These are phyloP conservation scores for Therioaphis trifolii DNA, from an alignment of 2,888 invertebrate genomes.

Conservation along the genomic window DNA sequence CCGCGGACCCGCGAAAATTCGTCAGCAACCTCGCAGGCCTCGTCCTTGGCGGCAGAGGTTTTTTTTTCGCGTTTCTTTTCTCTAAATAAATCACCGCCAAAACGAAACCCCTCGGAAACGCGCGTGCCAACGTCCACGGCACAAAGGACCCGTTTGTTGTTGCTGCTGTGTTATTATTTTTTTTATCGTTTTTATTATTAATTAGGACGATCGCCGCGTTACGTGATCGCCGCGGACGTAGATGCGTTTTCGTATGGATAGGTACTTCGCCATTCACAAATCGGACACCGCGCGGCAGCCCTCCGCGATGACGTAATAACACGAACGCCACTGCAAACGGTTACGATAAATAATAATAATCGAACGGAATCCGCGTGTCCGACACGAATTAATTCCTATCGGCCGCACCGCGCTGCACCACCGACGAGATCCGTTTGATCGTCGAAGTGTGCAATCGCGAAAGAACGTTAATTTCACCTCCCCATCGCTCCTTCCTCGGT, in stretches of 20 bases:
- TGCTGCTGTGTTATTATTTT: too few species aligned
- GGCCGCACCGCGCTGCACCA: neutral
- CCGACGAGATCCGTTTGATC: constrained; percentile 24
- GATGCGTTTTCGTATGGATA: too few species aligned
- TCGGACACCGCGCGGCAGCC: too few species aligned
- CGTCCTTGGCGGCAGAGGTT: neutral
- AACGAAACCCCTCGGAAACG: neutral
- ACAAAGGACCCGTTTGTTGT: too few species aligned
- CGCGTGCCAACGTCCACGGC: neutral
- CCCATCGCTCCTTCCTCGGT: too few species aligned
- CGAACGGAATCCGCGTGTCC: neutral
- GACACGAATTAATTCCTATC: neutral
- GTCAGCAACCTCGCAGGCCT: neutral
- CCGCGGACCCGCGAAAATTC: constrained; percentile 11
- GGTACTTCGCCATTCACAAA: too few species aligned
- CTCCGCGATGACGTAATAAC: too few species aligned
- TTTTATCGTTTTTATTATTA: too few species aligned
- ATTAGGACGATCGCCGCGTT: too few species aligned
- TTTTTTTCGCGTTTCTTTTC: neutral
- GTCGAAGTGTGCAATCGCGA: neutral
- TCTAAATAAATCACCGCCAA: too few species aligned
- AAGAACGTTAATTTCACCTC: neutral
- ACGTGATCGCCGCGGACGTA: too few species aligned
- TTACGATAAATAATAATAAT: neutral
- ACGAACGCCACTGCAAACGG: too few species aligned